Base-by-base conservation (phyloP, 2,888 invertebrate genomes). In the Chalcis sispes region DNA sequence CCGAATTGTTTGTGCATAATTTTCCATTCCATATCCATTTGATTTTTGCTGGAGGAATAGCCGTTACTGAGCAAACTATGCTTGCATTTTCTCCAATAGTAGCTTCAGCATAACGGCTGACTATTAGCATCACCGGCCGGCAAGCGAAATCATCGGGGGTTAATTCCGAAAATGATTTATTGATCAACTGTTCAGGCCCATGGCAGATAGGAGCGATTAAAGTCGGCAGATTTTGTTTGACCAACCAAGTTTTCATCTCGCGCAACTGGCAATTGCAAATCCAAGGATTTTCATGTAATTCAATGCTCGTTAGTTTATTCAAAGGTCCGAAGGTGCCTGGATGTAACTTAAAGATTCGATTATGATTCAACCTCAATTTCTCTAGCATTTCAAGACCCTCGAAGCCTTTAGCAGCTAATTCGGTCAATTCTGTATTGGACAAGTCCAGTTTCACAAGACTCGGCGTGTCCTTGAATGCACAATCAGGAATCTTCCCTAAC, bases 1-100 rank as follows among this genome's bases (percentile, higher is more conserved):
- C 92, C 64, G 94, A 94, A 84, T 94, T 94, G 87, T 96, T 96
- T 67, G 92, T 90, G 78, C 96, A 90, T 74, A 93, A 90, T 61
- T 94, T 91, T 0, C 96, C 95, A 84, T 95, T 95, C 94, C 95
- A 95, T 86, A 94, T 95, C 97, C 97, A 97, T 83, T 93, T 94
- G 77, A 97, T 93, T 79, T 91, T 92, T 0, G 97, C 94, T 58
- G 94, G 91, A 0, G 97, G 97, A 69, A 95, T 91, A 0, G 95
- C 95, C 82, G 95, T 94, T 1, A 95, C 94, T 64, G 93, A 91
- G 85, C 97, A 97, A 2, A 93, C 91, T 65, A 97, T 92, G 10
- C 96, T 96, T 10, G 95, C 95, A 87, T 97, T 97, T 82, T 95
- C 94, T 0, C 96, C 96, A 77, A 94, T 93, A 2, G 92, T 92